These are phyloP conservation scores for Psettodes erumei DNA, from an alignment of 2,113 vertebrate genomes.

Conservation along the genomic window DNA sequence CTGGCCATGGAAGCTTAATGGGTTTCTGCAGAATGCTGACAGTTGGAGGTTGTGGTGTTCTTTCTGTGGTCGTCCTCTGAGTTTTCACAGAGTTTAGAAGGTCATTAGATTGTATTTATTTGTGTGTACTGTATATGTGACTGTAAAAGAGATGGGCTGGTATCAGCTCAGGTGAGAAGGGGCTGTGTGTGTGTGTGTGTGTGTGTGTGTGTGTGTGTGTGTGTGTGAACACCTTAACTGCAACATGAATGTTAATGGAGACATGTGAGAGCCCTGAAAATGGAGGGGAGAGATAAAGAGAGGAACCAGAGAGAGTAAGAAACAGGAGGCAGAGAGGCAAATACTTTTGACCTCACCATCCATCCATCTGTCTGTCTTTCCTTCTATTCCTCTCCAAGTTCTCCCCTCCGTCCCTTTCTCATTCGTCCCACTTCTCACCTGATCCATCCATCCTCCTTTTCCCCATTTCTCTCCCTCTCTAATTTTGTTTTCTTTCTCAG, in stretches of 20 bases:
- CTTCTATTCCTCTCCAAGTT: background rate
- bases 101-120: constrained; percentile 16
- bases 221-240: constrained; percentile 41
- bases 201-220: background rate
- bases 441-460: background rate
- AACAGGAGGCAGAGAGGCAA: background rate
- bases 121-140: background rate
- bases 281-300: constrained; percentile 10
- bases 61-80: background rate
- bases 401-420: background rate
- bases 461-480: background rate
- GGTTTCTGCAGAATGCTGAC: background rate
- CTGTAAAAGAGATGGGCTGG: constrained; percentile 26
- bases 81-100: background rate
- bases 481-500: constrained; percentile 15
- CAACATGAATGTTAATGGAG: constrained; percentile 70
- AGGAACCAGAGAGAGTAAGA: constrained; percentile 15
- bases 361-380: constrained; percentile 3
- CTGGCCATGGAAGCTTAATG: background rate
- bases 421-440: constrained; percentile 36
- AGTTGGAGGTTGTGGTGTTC: background rate
- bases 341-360: constrained; percentile 12
- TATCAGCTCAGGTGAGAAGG: constrained; percentile 57
- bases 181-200: constrained; percentile 14
- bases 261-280: constrained; percentile 47